Conservation (phyloP, 2,797 vertebrate species). For the Allobates femoralis region DNA sequence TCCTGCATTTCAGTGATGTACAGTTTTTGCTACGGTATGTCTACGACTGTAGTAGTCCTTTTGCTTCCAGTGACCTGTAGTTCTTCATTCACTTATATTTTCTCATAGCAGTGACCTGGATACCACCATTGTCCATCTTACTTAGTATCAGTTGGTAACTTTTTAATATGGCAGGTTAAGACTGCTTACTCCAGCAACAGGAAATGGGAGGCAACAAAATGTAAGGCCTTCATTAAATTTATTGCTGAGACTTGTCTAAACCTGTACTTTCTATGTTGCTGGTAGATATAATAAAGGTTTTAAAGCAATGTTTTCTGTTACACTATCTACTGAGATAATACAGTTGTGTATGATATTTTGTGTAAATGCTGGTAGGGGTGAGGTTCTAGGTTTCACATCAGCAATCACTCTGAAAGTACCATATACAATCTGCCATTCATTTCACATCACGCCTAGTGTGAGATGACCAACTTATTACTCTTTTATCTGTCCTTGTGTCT, state of each 20-base stretch:
- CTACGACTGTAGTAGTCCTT: slow-evolving; percentile 2
- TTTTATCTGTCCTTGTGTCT: not conserved
- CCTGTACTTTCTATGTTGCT: slow-evolving; percentile 24
- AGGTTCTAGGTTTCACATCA: slow-evolving; percentile 16
- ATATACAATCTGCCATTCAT: slow-evolving; percentile 8
- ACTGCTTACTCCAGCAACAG: slow-evolving; percentile 4
- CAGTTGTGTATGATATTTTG: slow-evolving; percentile 38
- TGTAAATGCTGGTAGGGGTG: slow-evolving; percentile 11
- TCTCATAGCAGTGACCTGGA: not conserved
- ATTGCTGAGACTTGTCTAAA: slow-evolving; percentile 31
- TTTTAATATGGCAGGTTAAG: slow-evolving; percentile 4
- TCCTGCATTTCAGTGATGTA: not conserved
- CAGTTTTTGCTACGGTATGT: slow-evolving; percentile 15
- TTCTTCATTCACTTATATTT: not conserved
- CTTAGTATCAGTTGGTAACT: slow-evolving; percentile 17
- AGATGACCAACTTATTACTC: slow-evolving; percentile 22
- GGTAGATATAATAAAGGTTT: slow-evolving; percentile 28
- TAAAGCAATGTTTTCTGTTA: slow-evolving; percentile 28
- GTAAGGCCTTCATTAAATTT: not conserved
- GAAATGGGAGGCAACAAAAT: slow-evolving; percentile 2
- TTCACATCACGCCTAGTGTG: not conserved
- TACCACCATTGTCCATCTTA: not conserved
- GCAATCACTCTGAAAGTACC: not conserved
- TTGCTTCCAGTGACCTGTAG: slow-evolving; percentile 13
- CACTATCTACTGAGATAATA: slow-evolving; percentile 25